Base-by-base conservation (phyloP, 2,888 invertebrate genomes). In the Quadroppia sp. region DNA sequence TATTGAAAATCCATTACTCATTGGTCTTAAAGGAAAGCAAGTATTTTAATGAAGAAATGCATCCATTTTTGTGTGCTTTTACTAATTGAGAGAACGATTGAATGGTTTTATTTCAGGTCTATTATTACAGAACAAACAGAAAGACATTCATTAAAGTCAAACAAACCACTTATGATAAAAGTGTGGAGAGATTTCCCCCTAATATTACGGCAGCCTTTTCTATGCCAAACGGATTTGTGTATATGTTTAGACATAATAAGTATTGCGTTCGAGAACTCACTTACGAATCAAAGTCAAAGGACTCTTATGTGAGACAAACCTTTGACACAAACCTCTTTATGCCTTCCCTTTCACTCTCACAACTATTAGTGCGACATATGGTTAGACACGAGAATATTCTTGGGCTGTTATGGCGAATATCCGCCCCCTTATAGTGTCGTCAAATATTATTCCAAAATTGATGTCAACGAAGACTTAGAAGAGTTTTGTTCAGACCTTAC, bases 371-470 rank as follows among this genome's bases (percentile, higher is more conserved):
- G 67, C 25, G 25, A 40, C 4, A 2, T 42, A 67, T 67, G 67
- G 67, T 23, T 20, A 4, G 67, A 67, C 13, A 40, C n/a, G 6
- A 13, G 42, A 20, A 1, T 23, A 42, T 42, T 67, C 17, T 42
- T 67, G 15, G 67, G 67, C 23, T 67, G 67, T 67, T 67, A n/a
- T 23, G 67, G 67, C 1, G 20, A 20, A 67, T 30, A 61, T n/a
- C 30, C 13, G 17, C 61, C 61, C 3, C 61, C 61, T 0, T 61
- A 61, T n/a, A 61, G 61, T 61, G 17, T 61, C 17, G 32, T n/a
- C 4, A n/a, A n/a, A n/a, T n/a, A n/a, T n/a, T n/a, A n/a, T n/a
- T n/a, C n/a, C n/a, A n/a, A n/a, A n/a, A n/a, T n/a, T n/a, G n/a
- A n/a, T 32, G 32, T 7, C n/a, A 32, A 61, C 2, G 7, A 25